A percentile compares a stretch with the other conserved stretches of the same genome.
phyloP scores from a whole-genome alignment of 2,888 invertebrate genomes.

The Euzophera pinguis region DNA sequence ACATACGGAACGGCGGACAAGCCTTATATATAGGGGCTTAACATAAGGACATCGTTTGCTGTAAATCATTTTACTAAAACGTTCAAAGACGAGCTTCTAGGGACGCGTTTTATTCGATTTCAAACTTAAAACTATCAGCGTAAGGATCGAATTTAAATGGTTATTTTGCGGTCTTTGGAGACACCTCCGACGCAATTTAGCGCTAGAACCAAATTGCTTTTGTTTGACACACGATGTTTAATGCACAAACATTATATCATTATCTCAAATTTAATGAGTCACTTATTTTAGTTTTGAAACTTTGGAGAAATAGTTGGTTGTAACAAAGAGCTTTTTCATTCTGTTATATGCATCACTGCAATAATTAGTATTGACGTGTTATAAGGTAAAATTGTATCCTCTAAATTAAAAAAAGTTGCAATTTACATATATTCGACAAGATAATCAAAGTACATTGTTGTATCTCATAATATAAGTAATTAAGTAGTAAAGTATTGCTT shows the following conservation, averaged over 20 bases:
- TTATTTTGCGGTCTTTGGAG: not conserved
- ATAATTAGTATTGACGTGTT: too few species aligned
- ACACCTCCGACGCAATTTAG: constrained; percentile 4
- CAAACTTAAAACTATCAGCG: not conserved
- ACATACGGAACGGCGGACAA: not conserved
- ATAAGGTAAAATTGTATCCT: too few species aligned
- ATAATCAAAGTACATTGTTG: too few species aligned
- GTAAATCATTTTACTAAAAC: constrained; percentile 16
- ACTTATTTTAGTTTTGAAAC: too few species aligned
- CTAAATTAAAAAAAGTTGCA: too few species aligned
- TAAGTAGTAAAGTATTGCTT: too few species aligned
- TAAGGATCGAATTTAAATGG: not conserved
- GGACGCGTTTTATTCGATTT: not conserved
- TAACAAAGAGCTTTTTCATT: too few species aligned
- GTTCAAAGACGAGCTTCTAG: constrained; percentile 4
- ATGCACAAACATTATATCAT: not conserved
- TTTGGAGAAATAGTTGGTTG: too few species aligned
- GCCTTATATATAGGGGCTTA: constrained; percentile 11
- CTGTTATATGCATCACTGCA: too few species aligned
- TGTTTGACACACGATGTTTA: not conserved
- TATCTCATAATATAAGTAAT: too few species aligned
- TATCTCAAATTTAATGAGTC: not conserved
- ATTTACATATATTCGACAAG: too few species aligned
- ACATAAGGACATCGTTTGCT: constrained; percentile 13
- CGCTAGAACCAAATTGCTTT: constrained; percentile 9